Conservation (phyloP, 2,113 vertebrate genomes). For the Hemiprocne comata region DNA sequence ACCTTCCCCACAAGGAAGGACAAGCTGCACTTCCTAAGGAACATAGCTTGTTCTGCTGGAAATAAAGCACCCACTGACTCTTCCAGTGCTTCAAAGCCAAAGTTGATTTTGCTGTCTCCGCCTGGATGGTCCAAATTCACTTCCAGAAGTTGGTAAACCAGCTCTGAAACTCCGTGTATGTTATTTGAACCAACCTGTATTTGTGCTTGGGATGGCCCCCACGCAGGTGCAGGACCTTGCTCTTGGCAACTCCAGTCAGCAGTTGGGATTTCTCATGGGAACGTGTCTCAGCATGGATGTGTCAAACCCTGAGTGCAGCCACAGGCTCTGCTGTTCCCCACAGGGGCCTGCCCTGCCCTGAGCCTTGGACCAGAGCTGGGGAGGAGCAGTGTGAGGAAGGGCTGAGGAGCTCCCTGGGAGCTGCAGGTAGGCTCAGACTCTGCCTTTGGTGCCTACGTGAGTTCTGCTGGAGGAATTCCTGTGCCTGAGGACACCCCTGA, state of each 20-base stretch:
- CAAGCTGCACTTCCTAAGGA: too few species aligned
- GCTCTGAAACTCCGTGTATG: not conserved
- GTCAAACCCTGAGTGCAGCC: not conserved
- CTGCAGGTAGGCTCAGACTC: not conserved
- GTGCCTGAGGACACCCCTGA: not conserved
- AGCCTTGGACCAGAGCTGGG: not conserved
- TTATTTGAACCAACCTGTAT: not conserved
- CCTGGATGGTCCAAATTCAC: not conserved
- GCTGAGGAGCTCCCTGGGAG: not conserved
- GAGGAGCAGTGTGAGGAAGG: not conserved
- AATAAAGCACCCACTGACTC: not conserved
- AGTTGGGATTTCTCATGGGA: not conserved
- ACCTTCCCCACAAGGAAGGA: too few species aligned
- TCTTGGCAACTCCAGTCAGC: too few species aligned
- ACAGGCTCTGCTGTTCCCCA: not conserved
- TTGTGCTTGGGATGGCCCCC: too few species aligned
- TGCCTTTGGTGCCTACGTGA: not conserved
- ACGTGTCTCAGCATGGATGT: accelerated
- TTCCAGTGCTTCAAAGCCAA: not conserved
- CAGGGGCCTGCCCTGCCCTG: accelerated
- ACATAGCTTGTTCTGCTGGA: not conserved
- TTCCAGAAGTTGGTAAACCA: not conserved
- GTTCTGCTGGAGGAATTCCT: not conserved
- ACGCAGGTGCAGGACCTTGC: too few species aligned
- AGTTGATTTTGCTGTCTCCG: not conserved